Conservation (phyloP, 2,113 vertebrate species). For the Cygnus buccinator region DNA sequence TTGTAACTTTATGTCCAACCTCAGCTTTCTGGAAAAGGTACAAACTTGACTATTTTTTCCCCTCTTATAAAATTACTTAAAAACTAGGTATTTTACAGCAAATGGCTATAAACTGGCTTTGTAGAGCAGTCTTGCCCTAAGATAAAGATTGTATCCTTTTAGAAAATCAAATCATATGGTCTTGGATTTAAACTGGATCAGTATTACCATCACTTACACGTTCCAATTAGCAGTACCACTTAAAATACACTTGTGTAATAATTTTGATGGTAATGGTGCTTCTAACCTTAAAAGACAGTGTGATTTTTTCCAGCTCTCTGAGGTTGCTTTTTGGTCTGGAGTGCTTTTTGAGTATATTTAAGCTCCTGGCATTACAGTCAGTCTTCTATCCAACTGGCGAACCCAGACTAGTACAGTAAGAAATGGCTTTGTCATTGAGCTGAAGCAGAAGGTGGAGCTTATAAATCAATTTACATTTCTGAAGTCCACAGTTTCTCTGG, state of each 20-base stretch:
- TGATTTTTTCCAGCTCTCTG: conserved; percentile 80
- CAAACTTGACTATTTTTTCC: conserved; percentile 17
- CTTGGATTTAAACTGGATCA: conserved; percentile 28
- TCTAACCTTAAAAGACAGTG: conserved; percentile 37
- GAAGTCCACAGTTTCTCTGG: conserved; percentile 69
- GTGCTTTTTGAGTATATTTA: conserved; percentile 58
- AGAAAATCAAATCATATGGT: conserved; percentile 47
- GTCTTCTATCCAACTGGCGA: conserved; percentile 55
- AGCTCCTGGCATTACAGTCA: conserved; percentile 61
- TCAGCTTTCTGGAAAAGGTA: conserved; percentile 82
- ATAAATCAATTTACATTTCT: conserved; percentile 65
- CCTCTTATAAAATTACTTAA: neutral
- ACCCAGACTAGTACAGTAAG: conserved; percentile 35
- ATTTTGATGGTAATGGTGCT: conserved; percentile 7
- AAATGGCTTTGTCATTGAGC: conserved; percentile 50
- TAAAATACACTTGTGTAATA: neutral
- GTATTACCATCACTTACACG: neutral
- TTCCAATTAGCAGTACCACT: conserved; percentile 1
- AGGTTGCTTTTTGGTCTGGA: conserved; percentile 77
- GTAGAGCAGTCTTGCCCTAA: conserved; percentile 38
- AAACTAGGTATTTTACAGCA: conserved; percentile 43
- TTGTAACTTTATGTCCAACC: conserved; percentile 70
- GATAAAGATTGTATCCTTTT: conserved; percentile 44
- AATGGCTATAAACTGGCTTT: conserved; percentile 58
- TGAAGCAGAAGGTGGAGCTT: conserved; percentile 53